Base-by-base conservation (phyloP, 2,113 vertebrate species). In the Halcyon malimbica region DNA sequence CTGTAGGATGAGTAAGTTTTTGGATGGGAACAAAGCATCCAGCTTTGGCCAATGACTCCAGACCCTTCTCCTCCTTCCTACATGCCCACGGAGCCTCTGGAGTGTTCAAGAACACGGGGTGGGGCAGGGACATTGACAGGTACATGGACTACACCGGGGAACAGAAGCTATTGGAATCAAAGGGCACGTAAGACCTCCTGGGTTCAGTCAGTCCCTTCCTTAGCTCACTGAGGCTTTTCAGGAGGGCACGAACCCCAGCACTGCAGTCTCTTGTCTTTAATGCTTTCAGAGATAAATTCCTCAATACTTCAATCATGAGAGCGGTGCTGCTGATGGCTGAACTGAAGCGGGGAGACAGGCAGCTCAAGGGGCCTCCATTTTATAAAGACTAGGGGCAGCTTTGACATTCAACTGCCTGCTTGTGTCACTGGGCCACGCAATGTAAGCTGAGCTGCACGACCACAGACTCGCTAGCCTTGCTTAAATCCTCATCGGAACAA, bases 1-100 rank as follows among this genome's bases (percentile, higher is more conserved):
- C 70, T 44, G 31, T 2, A 88, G 78, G 91, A 87, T 87, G 87
- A 93, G 62, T 82, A 93, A 91, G 50, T 71, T 93, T 96, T 74
- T 86, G 88, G 90, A 92, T 0, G 6, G 83, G 85, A 93, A 86
- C 71, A 95, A 77, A 93, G 51, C 60, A 93, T 68, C 29, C 46
- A 83, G 39, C 71, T 92, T 86, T 78, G 84, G 70, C 67, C 59
- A 50, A 8, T n/a, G 63, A 44, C 35, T 86, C 65, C 79, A 92
- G 50, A 70, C 25, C 44, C 81, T 53, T 78, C 75, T 21, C 29
- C 17, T 71, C 69, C 64, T 78, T 92, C 60, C 77, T 44, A 39
- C 1, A 1, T 19, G 63, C 28, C 59, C 48, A 50, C 0, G 1
- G 31, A 80, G 54, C 35, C 54, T 56, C n/a, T 78, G 46, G 41